Percentiles rank a stretch among this genome's conserved stretches.
Conservation (phyloP, 2,113 vertebrate genomes). For the Pituophis catenifer region DNA sequence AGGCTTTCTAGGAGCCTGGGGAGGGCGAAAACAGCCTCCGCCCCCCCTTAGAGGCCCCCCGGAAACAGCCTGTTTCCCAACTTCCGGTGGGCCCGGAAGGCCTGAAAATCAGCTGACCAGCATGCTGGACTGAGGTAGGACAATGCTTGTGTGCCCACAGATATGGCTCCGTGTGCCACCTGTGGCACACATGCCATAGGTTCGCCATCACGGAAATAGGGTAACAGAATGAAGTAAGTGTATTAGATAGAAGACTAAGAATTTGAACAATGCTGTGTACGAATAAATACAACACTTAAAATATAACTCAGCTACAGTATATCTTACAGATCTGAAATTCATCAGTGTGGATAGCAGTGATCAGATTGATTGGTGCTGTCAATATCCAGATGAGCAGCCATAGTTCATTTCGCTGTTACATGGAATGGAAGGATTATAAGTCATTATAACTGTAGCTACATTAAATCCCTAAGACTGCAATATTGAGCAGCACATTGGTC, state of each 20-base stretch:
- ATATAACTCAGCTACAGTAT: background rate
- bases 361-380: background rate
- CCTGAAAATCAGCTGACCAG: too few species aligned
- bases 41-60: too few species aligned
- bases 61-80: too few species aligned
- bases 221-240: background rate
- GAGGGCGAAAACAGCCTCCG: too few species aligned
- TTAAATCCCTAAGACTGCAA: background rate
- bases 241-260: background rate
- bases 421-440: background rate
- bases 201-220: background rate
- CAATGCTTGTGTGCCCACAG: too few species aligned
- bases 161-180: too few species aligned
- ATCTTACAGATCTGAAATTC: background rate
- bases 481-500: background rate
- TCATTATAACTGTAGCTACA: background rate
- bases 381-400: background rate
- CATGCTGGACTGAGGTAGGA: too few species aligned
- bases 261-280: background rate
- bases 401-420: background rate
- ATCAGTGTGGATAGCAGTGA: background rate
- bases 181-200: too few species aligned
- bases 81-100: too few species aligned
- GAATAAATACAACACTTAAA: background rate
- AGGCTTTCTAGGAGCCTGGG: too few species aligned